phyloP scores from a whole-genome alignment of 2,888 invertebrate genomes.

The Andrena flavipes region DNA sequence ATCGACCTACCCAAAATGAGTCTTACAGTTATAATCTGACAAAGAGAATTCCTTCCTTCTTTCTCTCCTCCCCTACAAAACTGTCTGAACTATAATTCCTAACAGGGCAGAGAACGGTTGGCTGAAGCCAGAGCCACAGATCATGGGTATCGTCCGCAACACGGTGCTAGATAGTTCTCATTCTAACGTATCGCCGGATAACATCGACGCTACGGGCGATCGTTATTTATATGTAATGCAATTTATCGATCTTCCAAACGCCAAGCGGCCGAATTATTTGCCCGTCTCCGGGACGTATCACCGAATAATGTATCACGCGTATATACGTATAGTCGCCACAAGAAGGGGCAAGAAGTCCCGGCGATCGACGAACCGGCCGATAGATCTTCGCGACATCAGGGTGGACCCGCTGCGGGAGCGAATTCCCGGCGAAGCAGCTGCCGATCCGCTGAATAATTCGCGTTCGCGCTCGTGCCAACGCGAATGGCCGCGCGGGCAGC shows the following conservation, averaged over 20 bases:
- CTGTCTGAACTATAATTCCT: conserved; percentile 43
- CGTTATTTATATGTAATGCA: conserved; percentile 59
- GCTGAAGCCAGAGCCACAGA: conserved; percentile 30
- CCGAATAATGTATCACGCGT: conserved; percentile 53
- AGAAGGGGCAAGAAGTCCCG: conserved; percentile 4
- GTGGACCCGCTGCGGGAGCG: background rate
- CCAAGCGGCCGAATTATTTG: conserved; percentile 50
- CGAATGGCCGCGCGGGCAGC: background rate
- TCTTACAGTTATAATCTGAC: background rate
- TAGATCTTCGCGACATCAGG: background rate
- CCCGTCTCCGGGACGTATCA: conserved; percentile 40
- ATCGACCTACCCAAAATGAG: background rate
- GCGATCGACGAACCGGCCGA: background rate
- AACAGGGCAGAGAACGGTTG: background rate
- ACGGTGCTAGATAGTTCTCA: conserved; percentile 53
- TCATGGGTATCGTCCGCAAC: conserved; percentile 48
- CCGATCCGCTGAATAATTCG: conserved; percentile 50
- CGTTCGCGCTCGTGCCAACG: conserved; percentile 12
- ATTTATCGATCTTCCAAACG: conserved; percentile 52
- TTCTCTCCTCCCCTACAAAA: conserved; percentile 4
- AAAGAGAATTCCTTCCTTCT: conserved; percentile 8
- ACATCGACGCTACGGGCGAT: conserved; percentile 48
- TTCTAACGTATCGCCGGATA: conserved; percentile 57
- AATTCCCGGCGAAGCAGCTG: background rate
- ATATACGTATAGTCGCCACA: conserved; percentile 3